These are phyloP conservation scores for Anastatus disparis DNA, from an alignment of 1,140 invertebrate species.

Conservation along the genomic window DNA sequence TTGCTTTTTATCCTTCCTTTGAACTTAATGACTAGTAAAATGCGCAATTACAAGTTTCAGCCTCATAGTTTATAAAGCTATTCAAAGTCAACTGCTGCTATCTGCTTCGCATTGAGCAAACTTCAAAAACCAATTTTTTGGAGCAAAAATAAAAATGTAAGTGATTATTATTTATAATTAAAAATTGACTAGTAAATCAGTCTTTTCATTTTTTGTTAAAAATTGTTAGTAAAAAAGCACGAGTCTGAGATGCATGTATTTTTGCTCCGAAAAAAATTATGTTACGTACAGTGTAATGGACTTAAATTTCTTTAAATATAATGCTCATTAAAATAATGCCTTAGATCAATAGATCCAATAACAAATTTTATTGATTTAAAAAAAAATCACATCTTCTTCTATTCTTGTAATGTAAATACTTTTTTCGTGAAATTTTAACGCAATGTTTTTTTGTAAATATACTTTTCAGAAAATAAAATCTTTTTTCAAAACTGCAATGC, in stretches of 20 bases:
- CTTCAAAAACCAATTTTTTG: neutral
- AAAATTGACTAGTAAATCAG: slow-evolving; percentile 37
- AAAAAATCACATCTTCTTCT: no score
- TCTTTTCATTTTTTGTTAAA: neutral
- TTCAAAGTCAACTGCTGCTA: neutral
- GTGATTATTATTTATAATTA: neutral
- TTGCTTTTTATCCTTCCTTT: neutral
- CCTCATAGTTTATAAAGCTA: neutral
- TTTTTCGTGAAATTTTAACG: no score
- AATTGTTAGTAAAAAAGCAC: neutral
- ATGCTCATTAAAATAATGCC: no score
- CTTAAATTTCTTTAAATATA: no score
- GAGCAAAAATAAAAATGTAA: slow-evolving; percentile 8
- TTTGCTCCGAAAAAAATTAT: slow-evolving; percentile 29
- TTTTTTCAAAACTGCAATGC: no score
- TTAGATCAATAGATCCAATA: no score
- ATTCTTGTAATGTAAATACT: no score
- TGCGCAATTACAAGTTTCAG: neutral
- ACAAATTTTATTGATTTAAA: no score
- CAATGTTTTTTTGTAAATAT: no score
- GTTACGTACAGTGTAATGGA: no score
- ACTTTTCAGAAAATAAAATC: no score
- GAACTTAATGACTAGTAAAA: slow-evolving; percentile 1
- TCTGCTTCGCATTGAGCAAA: neutral
- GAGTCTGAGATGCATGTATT: neutral